phyloP scores from a whole-genome alignment of 1,140 invertebrate genomes.

The Drosophila burlai region DNA sequence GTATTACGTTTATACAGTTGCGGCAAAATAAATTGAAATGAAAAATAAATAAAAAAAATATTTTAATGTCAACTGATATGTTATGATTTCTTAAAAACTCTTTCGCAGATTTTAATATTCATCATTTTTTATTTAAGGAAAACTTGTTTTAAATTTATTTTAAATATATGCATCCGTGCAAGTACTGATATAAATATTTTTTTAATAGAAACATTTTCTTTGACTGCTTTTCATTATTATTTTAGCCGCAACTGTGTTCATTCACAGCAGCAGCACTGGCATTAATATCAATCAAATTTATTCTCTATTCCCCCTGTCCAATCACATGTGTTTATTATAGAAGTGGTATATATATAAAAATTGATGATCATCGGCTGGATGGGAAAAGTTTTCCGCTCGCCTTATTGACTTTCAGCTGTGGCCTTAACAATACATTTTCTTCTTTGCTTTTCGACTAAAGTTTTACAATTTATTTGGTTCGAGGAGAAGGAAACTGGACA shows the following conservation, averaged over 20 bases:
- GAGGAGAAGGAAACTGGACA: slow-evolving; percentile 1
- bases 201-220: not conserved
- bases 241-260: not conserved
- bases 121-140: not conserved
- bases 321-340: slow-evolving; percentile 25
- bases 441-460: slow-evolving; percentile 31
- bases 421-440: slow-evolving; percentile 50
- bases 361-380: slow-evolving; percentile 65
- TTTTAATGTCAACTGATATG: not conserved
- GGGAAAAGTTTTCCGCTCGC: slow-evolving; percentile 54
- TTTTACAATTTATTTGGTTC: slow-evolving; percentile 61
- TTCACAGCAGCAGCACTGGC: slow-evolving; percentile 11
- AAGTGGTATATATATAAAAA: slow-evolving; percentile 23
- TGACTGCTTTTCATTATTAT: not conserved
- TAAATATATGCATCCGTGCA: not conserved
- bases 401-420: slow-evolving; percentile 77
- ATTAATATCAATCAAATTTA: slow-evolving; percentile 79
- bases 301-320: slow-evolving; percentile 27
- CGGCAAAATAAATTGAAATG: not conserved
- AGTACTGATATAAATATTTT: not conserved
- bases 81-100: not conserved
- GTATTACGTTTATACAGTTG: slow-evolving; percentile 25
- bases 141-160: not conserved
- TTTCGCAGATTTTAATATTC: not conserved
- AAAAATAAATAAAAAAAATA: no score